Evolutionary conservation across 2,113 vertebrate genomes (phyloP).

Genomic region (Muscicapa adusta): DNA sequence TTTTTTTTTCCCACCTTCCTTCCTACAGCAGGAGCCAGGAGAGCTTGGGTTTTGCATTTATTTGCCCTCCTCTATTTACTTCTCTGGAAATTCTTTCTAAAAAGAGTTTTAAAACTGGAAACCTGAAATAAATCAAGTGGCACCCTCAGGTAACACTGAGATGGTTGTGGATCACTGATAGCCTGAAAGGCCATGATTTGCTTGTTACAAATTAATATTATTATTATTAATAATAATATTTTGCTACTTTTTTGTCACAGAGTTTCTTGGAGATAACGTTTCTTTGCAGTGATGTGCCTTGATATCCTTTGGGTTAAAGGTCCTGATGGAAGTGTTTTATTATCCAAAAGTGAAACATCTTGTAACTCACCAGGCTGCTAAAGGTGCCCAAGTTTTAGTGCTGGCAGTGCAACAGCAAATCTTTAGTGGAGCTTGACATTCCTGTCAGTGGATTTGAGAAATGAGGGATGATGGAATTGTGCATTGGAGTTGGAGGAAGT

Average conservation of each 20-base stretch:
- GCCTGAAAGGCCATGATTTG: not conserved
- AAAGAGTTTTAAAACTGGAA: not conserved
- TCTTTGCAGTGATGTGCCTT: not conserved
- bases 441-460: not conserved
- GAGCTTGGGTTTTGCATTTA: not conserved
- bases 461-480: not conserved
- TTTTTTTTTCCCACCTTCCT: not conserved
- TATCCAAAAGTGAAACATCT: not conserved
- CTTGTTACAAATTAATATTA: not conserved
- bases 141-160: not conserved
- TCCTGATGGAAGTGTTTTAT: slow-evolving; percentile 1
- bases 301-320: not conserved
- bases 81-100: not conserved
- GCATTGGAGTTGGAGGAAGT: not conserved
- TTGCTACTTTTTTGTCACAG: not conserved
- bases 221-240: not conserved
- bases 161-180: not conserved
- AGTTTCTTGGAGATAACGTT: not conserved
- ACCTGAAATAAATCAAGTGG: not conserved
- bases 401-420: not conserved
- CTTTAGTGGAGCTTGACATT: not conserved
- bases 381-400: not conserved
- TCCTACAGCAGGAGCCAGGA: not conserved
- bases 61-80: not conserved
- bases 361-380: not conserved